Conservation (phyloP, 2,113 vertebrate genomes). For the Pelusios castaneus region DNA sequence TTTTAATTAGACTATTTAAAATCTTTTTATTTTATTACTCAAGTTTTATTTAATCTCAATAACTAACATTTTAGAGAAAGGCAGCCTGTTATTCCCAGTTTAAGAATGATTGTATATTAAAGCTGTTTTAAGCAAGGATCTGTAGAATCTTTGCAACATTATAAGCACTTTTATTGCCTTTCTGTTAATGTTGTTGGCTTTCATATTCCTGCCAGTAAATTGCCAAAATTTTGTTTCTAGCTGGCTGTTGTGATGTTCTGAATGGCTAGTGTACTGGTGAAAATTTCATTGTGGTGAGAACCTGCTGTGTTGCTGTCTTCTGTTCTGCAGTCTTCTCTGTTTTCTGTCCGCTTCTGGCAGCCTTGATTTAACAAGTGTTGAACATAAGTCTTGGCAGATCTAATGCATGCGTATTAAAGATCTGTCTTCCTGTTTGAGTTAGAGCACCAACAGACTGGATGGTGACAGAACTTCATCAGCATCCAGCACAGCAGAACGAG, state of each 20-base stretch:
- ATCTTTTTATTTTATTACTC: not conserved
- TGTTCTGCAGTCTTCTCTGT: not conserved
- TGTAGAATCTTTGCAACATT: not conserved
- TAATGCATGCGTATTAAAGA: not conserved
- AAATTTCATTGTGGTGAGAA: not conserved
- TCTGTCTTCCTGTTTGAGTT: conserved; percentile 16
- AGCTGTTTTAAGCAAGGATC: not conserved
- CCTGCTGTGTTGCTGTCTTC: not conserved
- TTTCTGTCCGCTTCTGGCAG: not conserved
- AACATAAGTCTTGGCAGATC: not conserved
- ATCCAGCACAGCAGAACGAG: conserved; percentile 78
- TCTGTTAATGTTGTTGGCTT: not conserved
- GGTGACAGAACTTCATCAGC: conserved; percentile 80
- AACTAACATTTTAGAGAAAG: not conserved
- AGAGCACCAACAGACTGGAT: conserved; percentile 93
- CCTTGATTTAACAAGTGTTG: not conserved
- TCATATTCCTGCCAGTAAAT: not conserved
- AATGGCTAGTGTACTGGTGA: not conserved
- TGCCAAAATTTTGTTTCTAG: not conserved
- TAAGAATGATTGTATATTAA: not conserved
- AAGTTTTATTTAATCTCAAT: not conserved
- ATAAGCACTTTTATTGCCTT: not conserved
- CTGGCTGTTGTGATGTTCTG: not conserved
- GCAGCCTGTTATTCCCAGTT: not conserved
- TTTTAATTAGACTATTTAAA: not conserved